Conservation (phyloP, 2,113 vertebrate genomes). For the Cyprinodon variegatus region DNA sequence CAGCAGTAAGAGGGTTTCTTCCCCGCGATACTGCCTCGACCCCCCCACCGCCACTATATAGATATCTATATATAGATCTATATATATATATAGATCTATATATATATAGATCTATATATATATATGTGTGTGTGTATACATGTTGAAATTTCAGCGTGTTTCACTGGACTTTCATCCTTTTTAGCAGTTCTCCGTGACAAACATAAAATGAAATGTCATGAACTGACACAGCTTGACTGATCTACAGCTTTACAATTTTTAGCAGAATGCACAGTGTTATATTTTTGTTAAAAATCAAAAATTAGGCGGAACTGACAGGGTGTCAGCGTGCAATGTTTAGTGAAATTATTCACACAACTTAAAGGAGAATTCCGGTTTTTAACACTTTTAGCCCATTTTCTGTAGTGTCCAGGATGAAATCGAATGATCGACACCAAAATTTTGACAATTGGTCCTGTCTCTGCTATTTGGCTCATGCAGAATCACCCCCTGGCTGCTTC, state of each 20-base stretch:
- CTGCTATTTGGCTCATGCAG: too few species aligned
- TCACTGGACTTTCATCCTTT: slow-evolving; percentile 72
- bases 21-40: slow-evolving; percentile 57
- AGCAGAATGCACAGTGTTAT: not conserved
- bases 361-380: too few species aligned
- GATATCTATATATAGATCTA: too few species aligned
- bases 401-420: too few species aligned
- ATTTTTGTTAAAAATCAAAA: not conserved
- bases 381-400: too few species aligned
- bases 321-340: too few species aligned
- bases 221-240: not conserved
- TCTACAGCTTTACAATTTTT: not conserved
- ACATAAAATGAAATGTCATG: not conserved
- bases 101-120: too few species aligned
- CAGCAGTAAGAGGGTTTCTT: slow-evolving; percentile 71
- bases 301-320: not conserved
- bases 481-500: too few species aligned
- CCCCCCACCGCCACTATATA: slow-evolving; percentile 23
- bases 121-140: too few species aligned
- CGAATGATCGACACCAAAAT: too few species aligned
- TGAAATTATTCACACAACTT: not conserved
- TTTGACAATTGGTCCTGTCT: too few species aligned
- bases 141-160: slow-evolving; percentile 77
- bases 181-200: slow-evolving; percentile 44
- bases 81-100: too few species aligned